Base-by-base conservation (phyloP, 2,888 invertebrate species). In the Dusona sp. region DNA sequence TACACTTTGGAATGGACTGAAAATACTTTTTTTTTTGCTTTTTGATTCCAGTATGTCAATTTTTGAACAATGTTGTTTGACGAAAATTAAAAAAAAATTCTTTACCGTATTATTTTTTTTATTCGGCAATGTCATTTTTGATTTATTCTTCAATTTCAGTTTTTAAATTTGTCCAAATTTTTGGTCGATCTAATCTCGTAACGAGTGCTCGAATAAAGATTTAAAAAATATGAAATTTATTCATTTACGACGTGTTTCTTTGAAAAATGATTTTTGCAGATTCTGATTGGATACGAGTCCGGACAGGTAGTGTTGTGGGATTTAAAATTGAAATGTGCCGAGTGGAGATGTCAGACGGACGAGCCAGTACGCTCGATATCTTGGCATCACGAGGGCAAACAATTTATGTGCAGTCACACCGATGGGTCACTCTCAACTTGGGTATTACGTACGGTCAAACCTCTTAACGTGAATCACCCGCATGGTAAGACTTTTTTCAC, bases 351-450 rank as follows among this genome's bases (percentile, higher is more conserved):
- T 95, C 96, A 96, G 92, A 96, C 97, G 80, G 95, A 96, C 38
- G 98, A 98, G 93, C 96, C 96, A 79, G 95, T 99, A 90, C 96
- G 97, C 92, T 98, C 98, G 79, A 96, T 98, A 91, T 96, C 98
- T 88, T 99, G 99, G 99, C 99, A 99, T 94, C 97, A 98, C 95
- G 99, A 99, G 95, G 99, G 99, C 89, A 99, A 98, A 95, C 98
- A 98, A 95, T 98, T 99, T 94, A 98, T 99, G 97, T 97, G 97
- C 90, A 98, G 98, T 92, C 99, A 99, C 95, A 96, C 96, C 64
- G 99, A 99, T 95, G 99, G 99, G 87, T 98, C 98, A 85, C 96
- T 99, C 86, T 97, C 98, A 91, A 98, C 98, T 80, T 99, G 99
- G 99, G 97, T 96, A 92, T 95, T 97, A 86, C 96, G 97, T 92